Base-by-base conservation (phyloP, 2,888 invertebrate genomes). In the Torymus texanus region DNA sequence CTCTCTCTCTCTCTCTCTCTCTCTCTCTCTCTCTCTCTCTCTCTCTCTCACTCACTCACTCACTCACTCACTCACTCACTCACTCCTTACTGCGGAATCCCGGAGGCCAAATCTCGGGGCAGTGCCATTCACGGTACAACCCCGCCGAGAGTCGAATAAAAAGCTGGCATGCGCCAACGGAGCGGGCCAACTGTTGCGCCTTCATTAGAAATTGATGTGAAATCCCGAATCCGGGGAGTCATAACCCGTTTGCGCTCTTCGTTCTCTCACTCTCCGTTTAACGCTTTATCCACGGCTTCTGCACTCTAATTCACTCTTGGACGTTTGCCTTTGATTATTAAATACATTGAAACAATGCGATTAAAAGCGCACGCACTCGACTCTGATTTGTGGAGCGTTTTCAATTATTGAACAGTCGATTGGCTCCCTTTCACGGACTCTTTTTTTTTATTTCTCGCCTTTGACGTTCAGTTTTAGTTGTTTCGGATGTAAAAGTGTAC, bases 131-230 rank as follows among this genome's bases (percentile, higher is more conserved):
- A 4, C 29, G 29, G 29, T 29, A 29, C 29, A 29, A 4, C 29
- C 29, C 29, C 29, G 29, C 29, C 29, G 29, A 41, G 29, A 78
- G 62, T 56, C 16, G 16, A 68, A 71, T 79, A 75, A 79, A 79
- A 79, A 76, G 66, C 75, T 67, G 13, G 14, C 50, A n/a, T 8
- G 14, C 50, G 21, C 11, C 3, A 24, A 16, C 41, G 18, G 21
- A 61, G 83, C 83, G 84, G 83, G 85, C 87, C 87, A 88, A 88
- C 88, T 88, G 88, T 88, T 88, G 88, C 88, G 87, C 87, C 86
- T 87, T 86, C 85, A 86, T 88, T 84, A 88, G 85, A 87, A 88
- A 88, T 88, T 87, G 86, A 88, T 88, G 87, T 85, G 85, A 84
- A 87, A 86, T 86, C 85, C 81, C 51, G 61, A 71, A 75, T 75